phyloP scores from a whole-genome alignment of 2,113 vertebrate genomes.

The Chrysochloris asiatica region DNA sequence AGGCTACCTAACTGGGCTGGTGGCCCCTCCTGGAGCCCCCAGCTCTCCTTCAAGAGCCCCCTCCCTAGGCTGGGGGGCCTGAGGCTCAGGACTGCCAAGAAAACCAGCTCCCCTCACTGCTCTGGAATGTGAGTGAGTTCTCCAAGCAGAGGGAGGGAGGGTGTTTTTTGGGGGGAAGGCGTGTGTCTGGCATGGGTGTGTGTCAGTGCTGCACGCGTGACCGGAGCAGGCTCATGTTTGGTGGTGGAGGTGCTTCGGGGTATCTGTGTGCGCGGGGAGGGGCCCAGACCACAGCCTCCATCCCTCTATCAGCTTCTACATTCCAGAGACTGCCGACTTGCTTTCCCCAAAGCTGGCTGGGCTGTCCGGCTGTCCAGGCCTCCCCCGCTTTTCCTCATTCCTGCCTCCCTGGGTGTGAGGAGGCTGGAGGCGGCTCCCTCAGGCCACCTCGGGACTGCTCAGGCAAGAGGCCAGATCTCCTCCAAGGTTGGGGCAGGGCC shows the following conservation, averaged over 20 bases:
- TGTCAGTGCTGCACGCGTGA: slow-evolving; percentile 45
- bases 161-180: slow-evolving; percentile 62
- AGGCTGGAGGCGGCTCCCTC: slow-evolving; percentile 65
- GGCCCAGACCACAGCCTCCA: slow-evolving; percentile 49
- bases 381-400: slow-evolving; percentile 84
- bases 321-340: slow-evolving; percentile 77
- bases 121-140: slow-evolving; percentile 76
- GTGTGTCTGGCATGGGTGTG: slow-evolving; percentile 69
- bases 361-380: slow-evolving; percentile 62
- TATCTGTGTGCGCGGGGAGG: background rate
- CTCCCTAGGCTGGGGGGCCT: slow-evolving; percentile 50
- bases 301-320: slow-evolving; percentile 79
- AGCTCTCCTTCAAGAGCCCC: background rate
- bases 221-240: slow-evolving; percentile 43
- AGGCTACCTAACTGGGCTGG: background rate
- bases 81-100: slow-evolving; percentile 69
- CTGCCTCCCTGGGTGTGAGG: slow-evolving; percentile 74
- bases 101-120: slow-evolving; percentile 78
- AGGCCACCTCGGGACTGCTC: slow-evolving; percentile 18
- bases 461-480: slow-evolving; percentile 35
- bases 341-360: slow-evolving; percentile 56
- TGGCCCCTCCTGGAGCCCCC: background rate
- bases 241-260: slow-evolving; percentile 48
- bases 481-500: background rate
- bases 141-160: slow-evolving; percentile 29